Evolutionary conservation across 2,113 vertebrate genomes (phyloP).

Genomic region (Brachypodius melanocephalos): DNA sequence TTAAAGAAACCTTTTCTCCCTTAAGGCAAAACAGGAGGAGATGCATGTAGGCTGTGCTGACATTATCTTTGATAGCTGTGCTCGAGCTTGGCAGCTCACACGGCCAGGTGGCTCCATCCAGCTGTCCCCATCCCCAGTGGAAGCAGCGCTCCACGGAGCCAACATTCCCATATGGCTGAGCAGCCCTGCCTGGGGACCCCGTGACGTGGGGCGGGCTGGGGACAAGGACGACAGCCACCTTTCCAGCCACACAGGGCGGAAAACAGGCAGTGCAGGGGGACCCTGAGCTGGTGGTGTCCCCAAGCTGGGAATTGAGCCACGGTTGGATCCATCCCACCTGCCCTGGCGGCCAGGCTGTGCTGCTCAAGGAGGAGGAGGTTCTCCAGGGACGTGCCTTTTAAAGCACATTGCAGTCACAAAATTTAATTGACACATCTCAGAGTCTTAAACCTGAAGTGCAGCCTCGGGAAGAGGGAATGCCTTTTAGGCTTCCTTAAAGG

Average conservation of each 20-base stretch:
- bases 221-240: background rate
- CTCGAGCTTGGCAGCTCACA: background rate
- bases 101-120: constrained; percentile 19
- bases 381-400: background rate
- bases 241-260: rapidly evolving
- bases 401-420: background rate
- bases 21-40: background rate
- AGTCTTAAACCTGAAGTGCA: constrained; percentile 1
- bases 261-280: background rate
- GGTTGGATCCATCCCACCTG: rapidly evolving
- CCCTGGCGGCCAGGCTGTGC: rapidly evolving
- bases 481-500: background rate
- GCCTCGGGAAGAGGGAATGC: background rate
- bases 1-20: constrained; percentile 5
- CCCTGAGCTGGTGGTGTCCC: rapidly evolving
- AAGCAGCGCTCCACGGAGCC: background rate
- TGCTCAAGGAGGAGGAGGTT: rapidly evolving
- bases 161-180: background rate
- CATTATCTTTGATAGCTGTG: background rate
- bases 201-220: rapidly evolving
- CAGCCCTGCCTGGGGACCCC: background rate
- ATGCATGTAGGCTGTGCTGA: background rate
- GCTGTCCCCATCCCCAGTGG: background rate
- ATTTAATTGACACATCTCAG: background rate
- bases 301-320: background rate